Base-by-base conservation (phyloP, 2,888 invertebrate species). In the Congeria kusceri region DNA sequence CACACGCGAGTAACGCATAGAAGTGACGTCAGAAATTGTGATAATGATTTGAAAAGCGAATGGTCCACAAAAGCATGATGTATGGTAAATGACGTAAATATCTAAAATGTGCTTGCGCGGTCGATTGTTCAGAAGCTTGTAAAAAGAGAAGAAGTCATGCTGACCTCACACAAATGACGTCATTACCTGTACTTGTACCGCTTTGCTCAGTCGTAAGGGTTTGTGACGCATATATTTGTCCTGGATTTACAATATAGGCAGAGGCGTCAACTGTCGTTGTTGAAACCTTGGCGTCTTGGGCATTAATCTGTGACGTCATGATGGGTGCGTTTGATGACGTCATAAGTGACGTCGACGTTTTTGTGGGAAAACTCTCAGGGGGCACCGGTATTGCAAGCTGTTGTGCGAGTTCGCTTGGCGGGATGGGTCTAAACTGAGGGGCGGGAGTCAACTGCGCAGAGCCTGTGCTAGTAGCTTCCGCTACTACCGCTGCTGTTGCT, bases 311-410 rank as follows among this genome's bases (percentile, higher is more conserved):
- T 9, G 29, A 9, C n/a, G 28, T 15, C 0, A 20, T 28, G 23
- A 29, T 39, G 47, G 63, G 28, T 65, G 27, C 25, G 20, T 28
- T 46, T 47, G 68, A 25, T 7, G 44, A 23, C 18, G 61, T 25
- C 18, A 39, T 44, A 18, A 57, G 15, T 0, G 66, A 23, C 28
- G 49, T n/a, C n/a, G 28, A 2, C 9, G 68, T 68, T 59, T 59
- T 47, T 15, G 49, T 28, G 3, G 47, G 56, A 11, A n/a, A 25
- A 56, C 13, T 56, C 25, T 20, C 56, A 25, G 56, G 56, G 13
- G 56, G 20, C 25, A 11, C 13, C 9, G 18, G 7, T 11, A 56
- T 18, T 56, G 23, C 9, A 56, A 56, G 4, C 7, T 25, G 23
- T 28, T 11, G 25, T 49, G 39, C 39, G 9, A 39, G 3, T 15